Conservation (phyloP, 2,113 vertebrate species). For the Dromiciops gliroides region DNA sequence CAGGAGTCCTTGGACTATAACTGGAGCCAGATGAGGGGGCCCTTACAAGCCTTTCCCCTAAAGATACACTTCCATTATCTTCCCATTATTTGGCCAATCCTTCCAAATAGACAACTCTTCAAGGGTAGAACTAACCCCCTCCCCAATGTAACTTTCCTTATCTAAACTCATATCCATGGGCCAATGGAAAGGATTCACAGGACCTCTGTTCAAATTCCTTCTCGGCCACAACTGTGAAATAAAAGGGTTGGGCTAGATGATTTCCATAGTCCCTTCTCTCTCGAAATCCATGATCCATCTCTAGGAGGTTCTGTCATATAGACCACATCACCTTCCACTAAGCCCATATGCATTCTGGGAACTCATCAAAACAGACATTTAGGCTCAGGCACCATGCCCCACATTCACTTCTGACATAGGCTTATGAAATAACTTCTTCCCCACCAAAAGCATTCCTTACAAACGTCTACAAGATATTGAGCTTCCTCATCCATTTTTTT, state of each 20-base stretch:
- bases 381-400: constrained; percentile 62
- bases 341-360: constrained; percentile 41
- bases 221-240: background rate
- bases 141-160: background rate
- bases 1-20: background rate
- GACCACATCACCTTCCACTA: constrained; percentile 22
- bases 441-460: constrained; percentile 81
- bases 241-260: background rate
- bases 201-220: background rate
- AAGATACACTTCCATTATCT: accelerated
- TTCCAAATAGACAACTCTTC: background rate
- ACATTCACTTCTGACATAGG: constrained; percentile 69
- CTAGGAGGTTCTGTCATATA: background rate
- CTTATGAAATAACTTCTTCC: constrained; percentile 75
- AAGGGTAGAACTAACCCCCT: background rate
- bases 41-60: accelerated
- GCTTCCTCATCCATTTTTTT: constrained; percentile 75
- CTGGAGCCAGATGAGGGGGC: background rate
- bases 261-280: background rate
- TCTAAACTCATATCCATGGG: background rate
- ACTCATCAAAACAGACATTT: constrained; percentile 71
- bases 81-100: background rate
- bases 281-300: background rate
- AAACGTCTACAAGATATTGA: constrained; percentile 81
- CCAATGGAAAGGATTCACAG: background rate